Evolutionary conservation across 2,797 vertebrate species (phyloP).

Genomic region (Astyanax mexicanus): DNA sequence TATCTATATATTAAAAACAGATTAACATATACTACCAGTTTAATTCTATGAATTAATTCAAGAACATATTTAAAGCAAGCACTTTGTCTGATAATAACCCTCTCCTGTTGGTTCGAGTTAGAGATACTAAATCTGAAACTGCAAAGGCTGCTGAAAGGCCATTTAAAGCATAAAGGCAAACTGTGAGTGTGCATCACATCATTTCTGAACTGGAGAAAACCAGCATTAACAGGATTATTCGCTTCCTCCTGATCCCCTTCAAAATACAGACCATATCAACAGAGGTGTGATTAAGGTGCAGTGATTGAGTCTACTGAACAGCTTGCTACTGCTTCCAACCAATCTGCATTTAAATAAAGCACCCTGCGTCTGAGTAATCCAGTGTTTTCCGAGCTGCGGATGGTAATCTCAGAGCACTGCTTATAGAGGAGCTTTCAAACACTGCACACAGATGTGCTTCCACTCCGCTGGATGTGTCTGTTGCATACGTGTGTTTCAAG

Average conservation of each 20-base stretch:
- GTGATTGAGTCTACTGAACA: conserved; percentile 13
- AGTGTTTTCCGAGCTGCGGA: not conserved
- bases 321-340: conserved; percentile 25
- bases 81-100: not conserved
- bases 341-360: conserved; percentile 17
- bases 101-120: not conserved
- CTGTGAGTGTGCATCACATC: not conserved
- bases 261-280: conserved; percentile 27
- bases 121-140: not conserved
- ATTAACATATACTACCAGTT: no score
- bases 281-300: conserved; percentile 28
- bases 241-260: conserved; percentile 17
- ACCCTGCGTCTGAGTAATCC: conserved; percentile 4
- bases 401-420: conserved; percentile 22
- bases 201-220: conserved; percentile 8
- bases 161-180: conserved; percentile 16
- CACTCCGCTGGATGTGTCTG: not conserved
- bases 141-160: not conserved
- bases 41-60: not conserved
- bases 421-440: not conserved
- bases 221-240: conserved; percentile 19
- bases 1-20: not conserved
- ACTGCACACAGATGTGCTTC: not conserved
- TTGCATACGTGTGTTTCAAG: not conserved
- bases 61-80: no score